Conservation (phyloP, 92 coral and sea anemone genomes). For the Porites rus region DNA sequence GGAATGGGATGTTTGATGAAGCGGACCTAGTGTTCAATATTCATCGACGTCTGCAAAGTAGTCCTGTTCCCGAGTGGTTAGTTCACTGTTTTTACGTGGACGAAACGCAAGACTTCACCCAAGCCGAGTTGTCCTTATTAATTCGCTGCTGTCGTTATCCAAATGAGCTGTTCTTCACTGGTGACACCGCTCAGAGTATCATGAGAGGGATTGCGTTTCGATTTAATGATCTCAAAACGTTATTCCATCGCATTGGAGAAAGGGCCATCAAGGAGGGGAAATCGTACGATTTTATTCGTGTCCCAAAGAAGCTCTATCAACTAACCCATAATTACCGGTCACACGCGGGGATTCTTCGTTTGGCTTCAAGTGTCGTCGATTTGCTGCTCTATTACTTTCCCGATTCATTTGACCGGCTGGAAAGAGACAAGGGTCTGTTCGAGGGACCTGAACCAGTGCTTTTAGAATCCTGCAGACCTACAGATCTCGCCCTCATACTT, state of each 20-base stretch:
- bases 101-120: slow-evolving; percentile 98
- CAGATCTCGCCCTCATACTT: slow-evolving; percentile 91
- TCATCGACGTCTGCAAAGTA: slow-evolving; percentile 75
- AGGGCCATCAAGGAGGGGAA: slow-evolving; percentile 20
- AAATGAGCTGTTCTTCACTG: too few relatives aligned
- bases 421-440: slow-evolving; percentile 82
- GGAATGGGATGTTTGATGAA: slow-evolving; percentile 91
- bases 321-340: slow-evolving; percentile 94
- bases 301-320: slow-evolving; percentile 88
- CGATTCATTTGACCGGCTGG: slow-evolving; percentile 86
- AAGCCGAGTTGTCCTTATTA: slow-evolving; percentile 90
- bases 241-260: slow-evolving; percentile 75
- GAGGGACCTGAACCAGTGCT: slow-evolving; percentile 94
- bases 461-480: slow-evolving; percentile 84
- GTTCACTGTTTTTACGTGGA: slow-evolving; percentile 92
- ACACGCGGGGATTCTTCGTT: slow-evolving; percentile 89
- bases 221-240: slow-evolving; percentile 87
- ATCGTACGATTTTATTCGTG: slow-evolving; percentile 39
- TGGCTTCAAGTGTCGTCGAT: slow-evolving; percentile 89
- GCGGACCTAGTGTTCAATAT: slow-evolving; percentile 88
- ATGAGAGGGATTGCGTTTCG: slow-evolving; percentile 99
- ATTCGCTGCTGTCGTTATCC: slow-evolving; percentile 93
- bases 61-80: slow-evolving; percentile 85
- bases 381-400: slow-evolving; percentile 80
- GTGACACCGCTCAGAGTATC: too few relatives aligned